Evolutionary conservation across 2,113 vertebrate species (phyloP).

Genomic region (Callipepla squamata): DNA sequence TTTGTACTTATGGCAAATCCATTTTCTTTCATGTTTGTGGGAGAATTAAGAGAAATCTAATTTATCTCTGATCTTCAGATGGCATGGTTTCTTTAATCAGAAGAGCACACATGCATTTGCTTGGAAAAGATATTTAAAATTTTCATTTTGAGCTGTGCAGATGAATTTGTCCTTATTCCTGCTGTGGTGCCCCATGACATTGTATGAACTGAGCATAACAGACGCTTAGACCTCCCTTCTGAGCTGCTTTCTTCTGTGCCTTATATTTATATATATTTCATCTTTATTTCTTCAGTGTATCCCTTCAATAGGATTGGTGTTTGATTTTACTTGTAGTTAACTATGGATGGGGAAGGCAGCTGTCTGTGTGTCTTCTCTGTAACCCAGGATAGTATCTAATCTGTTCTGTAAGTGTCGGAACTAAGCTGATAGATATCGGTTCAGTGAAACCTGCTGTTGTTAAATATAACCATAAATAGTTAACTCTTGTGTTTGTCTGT

Average conservation of each 20-base stretch:
- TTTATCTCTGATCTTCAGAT: neutral
- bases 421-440: neutral
- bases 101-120: constrained; percentile 13
- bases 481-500: neutral
- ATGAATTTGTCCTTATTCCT: neutral
- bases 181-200: neutral
- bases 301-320: rapidly evolving
- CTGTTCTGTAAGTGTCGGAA: neutral
- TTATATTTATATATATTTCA: neutral
- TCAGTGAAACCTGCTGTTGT: neutral
- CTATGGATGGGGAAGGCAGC: neutral
- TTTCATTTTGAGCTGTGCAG: neutral
- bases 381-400: neutral
- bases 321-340: neutral
- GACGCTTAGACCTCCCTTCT: rapidly evolving
- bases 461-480: neutral
- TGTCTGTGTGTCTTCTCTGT: neutral
- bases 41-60: constrained; percentile 27
- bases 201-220: neutral
- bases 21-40: constrained; percentile 52
- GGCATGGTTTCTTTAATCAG: constrained; percentile 12
- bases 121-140: neutral
- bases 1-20: neutral
- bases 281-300: neutral
- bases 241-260: rapidly evolving